A percentile compares a stretch with the other conserved stretches of the same genome.
These are phyloP conservation scores for Spongilla lacustris DNA, from an alignment of 37 sponge, comb jelly and placozoan genomes.

Conservation along the genomic window DNA sequence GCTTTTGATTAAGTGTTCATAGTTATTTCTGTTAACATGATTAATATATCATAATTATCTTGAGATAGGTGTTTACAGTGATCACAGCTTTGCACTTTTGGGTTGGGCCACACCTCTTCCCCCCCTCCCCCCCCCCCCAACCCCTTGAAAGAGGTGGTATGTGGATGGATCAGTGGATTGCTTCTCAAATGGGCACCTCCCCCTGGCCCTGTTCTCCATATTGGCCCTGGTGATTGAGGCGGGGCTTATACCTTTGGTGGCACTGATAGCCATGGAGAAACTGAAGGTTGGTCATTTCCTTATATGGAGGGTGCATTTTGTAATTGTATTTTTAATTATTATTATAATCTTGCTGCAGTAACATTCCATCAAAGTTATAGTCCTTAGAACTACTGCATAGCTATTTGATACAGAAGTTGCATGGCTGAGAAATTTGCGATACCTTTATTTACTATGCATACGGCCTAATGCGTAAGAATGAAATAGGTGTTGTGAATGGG, in stretches of 20 bases:
- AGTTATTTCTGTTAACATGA: background rate
- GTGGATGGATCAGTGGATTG: conserved; percentile 56
- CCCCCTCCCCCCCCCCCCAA: background rate
- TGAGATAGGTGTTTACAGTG: background rate
- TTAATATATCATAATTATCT: no score
- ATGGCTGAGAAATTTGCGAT: no score
- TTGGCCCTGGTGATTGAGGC: background rate
- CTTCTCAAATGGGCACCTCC: conserved; percentile 53
- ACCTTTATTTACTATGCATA: no score
- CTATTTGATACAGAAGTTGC: no score
- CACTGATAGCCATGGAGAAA: conserved; percentile 17
- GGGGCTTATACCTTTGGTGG: conserved; percentile 19
- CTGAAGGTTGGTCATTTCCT: background rate
- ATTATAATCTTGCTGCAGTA: no score
- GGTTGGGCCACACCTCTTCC: background rate
- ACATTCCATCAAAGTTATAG: no score
- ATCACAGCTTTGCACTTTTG: background rate
- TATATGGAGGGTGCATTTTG: no score
- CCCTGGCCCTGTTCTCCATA: conserved; percentile 54
- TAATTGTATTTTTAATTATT: no score
- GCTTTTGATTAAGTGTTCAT: background rate
- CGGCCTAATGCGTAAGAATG: no score
- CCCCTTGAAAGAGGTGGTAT: conserved; percentile 43
- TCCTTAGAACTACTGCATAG: no score
- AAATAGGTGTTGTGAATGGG: no score